Base-by-base conservation (phyloP, 2,888 invertebrate genomes). In the Parnassius orleans region DNA sequence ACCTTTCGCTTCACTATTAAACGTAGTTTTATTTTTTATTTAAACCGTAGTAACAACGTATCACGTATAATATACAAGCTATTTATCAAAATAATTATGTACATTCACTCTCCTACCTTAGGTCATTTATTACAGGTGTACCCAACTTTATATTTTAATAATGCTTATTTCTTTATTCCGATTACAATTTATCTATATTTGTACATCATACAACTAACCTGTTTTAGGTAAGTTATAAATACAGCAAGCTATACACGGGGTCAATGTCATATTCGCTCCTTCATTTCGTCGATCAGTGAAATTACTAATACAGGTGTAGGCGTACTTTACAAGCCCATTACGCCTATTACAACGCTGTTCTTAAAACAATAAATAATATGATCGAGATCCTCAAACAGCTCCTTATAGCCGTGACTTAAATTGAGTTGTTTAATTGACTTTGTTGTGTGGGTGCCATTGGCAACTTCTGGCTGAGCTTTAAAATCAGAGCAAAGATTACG, bases 201-300 rank as follows among this genome's bases (percentile, higher is more conserved):
- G 19, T 19, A 19, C 2, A 19, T 19, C 19, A 19, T 19, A 19
- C 19, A 19, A 2, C 19, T 19, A 19, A 15, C 15, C 15, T 15
- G 15, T 19, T 10, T 5, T n/a, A 66, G 67, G 70, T 83, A 72
- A 79, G 81, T 82, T 78, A 83, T 83, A 80, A 78, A 80, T 63
- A 69, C 64, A 70, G 70, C 72, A 76, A 78, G 75, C 74, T 78
- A 77, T 79, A 66, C 53, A 9, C 9, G 66, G 11, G 11, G 46
- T 46, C 10, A 73, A 72, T 76, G 77, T 79, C 77, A 75, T 15
- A 53, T 14, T 50, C 10, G 9, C 14, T 53, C 53, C 42, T 2
- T 41, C 10, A 53, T 42, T 19, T 53, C 43, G 43, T 0, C 43
- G 14, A n/a, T 53, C 15, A 11, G 2, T 43, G 43, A 53, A 53